phyloP scores from a whole-genome alignment of 2,113 vertebrate species.

The Bungarus multicinctus region DNA sequence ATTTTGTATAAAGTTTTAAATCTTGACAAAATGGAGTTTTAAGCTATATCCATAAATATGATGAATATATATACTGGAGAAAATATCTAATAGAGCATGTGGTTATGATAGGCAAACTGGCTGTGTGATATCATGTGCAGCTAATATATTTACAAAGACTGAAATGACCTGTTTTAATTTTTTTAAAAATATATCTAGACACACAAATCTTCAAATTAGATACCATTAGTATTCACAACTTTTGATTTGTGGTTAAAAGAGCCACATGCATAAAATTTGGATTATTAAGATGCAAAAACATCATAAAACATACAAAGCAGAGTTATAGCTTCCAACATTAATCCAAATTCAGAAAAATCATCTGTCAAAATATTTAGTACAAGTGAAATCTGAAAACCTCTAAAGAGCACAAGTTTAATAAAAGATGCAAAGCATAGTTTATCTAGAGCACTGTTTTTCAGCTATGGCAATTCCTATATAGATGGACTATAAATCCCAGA shows the following conservation, averaged over 20 bases:
- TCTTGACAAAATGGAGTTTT: constrained; percentile 51
- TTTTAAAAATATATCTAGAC: background rate
- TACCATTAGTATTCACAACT: background rate
- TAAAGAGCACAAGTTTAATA: background rate
- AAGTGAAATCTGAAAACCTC: background rate
- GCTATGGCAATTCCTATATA: background rate
- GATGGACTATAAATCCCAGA: background rate
- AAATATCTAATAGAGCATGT: constrained; percentile 39
- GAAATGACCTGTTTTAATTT: background rate
- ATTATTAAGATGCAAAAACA: background rate
- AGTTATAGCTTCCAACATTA: background rate
- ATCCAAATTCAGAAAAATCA: background rate
- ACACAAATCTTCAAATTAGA: background rate
- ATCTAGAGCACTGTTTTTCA: background rate
- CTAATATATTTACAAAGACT: constrained; percentile 15
- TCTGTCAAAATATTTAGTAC: background rate
- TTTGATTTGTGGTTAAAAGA: background rate
- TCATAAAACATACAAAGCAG: background rate
- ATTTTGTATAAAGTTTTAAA: constrained; percentile 41
- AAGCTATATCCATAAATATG: background rate
- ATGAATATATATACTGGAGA: constrained; percentile 28
- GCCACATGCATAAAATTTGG: background rate
- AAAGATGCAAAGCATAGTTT: background rate
- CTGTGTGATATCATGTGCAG: background rate
- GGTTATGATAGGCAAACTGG: background rate